Percentiles rank a stretch among this genome's conserved stretches.
Evolutionary conservation across 2,113 vertebrate genomes (phyloP).

Genomic region (Hydrochoerus hydrochaeris): DNA sequence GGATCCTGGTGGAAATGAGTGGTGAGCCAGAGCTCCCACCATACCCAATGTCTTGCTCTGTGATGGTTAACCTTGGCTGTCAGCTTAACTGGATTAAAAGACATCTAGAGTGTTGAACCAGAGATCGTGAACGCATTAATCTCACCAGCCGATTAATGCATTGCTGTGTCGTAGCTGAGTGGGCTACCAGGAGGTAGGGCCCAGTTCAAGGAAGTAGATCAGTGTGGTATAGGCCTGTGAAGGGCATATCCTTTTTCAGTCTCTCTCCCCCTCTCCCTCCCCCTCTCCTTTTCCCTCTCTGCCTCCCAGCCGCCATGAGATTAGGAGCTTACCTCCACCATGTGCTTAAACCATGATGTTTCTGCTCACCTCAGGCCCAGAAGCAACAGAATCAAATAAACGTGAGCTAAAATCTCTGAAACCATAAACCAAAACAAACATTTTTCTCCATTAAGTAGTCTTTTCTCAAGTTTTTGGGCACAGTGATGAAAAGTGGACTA

Average conservation of each 20-base stretch:
- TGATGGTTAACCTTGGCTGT: neutral
- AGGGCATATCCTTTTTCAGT: neutral
- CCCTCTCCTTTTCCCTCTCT: neutral
- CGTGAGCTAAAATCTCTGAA: neutral
- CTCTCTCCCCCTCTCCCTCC: neutral
- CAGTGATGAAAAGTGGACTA: neutral
- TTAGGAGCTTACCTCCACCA: neutral
- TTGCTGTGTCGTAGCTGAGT: neutral
- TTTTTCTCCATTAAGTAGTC: neutral
- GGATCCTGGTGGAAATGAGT: neutral
- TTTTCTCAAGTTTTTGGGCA: neutral
- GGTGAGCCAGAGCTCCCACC: neutral
- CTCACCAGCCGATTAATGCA: neutral
- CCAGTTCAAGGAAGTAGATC: neutral
- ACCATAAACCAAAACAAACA: neutral
- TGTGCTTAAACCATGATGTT: neutral
- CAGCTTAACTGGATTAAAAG: neutral
- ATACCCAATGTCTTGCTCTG: rapidly evolving
- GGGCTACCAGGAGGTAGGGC: neutral
- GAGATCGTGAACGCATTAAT: neutral
- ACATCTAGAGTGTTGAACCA: neutral
- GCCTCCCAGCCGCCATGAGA: neutral
- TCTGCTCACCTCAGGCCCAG: neutral
- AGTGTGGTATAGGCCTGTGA: neutral
- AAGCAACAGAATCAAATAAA: neutral